phyloP scores from a whole-genome alignment of 2,888 invertebrate genomes.

The Brenthis ino region DNA sequence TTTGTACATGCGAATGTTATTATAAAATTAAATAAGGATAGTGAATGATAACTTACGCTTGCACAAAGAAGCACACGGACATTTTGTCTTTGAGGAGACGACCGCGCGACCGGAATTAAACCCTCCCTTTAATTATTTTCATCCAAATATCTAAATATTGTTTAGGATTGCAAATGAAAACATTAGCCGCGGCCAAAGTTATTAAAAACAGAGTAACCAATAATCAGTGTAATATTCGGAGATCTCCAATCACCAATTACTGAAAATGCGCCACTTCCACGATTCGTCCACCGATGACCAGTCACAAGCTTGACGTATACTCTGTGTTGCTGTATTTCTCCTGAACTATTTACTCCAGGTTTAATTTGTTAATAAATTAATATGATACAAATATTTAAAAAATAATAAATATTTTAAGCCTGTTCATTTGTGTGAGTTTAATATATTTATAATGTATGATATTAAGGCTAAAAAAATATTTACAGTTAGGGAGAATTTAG shows the following conservation, averaged over 20 bases:
- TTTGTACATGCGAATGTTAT: background rate
- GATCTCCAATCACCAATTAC: constrained; percentile 83
- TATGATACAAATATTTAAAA: no score
- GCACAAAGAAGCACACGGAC: constrained; percentile 87
- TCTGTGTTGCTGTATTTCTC: constrained; percentile 52
- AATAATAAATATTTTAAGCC: no score
- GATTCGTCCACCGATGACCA: constrained; percentile 82
- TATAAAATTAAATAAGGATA: constrained; percentile 1
- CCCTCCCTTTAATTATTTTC: constrained; percentile 42
- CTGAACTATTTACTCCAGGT: background rate
- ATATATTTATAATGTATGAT: background rate
- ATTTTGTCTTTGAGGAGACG: constrained; percentile 71
- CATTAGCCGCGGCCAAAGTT: constrained; percentile 69
- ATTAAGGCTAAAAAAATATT: background rate
- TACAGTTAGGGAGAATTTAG: constrained; percentile 2
- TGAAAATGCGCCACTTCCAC: constrained; percentile 79
- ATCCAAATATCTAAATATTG: constrained; percentile 50
- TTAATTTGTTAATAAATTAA: background rate
- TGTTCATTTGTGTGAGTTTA: background rate
- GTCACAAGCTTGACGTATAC: constrained; percentile 78
- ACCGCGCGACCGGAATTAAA: constrained; percentile 51
- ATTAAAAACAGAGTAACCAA: constrained; percentile 75
- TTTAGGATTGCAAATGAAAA: constrained; percentile 55
- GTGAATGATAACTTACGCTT: constrained; percentile 84
- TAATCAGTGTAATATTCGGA: constrained; percentile 78